These are phyloP conservation scores for Hassar affinis DNA, from an alignment of 2,113 vertebrate genomes.

Conservation along the genomic window DNA sequence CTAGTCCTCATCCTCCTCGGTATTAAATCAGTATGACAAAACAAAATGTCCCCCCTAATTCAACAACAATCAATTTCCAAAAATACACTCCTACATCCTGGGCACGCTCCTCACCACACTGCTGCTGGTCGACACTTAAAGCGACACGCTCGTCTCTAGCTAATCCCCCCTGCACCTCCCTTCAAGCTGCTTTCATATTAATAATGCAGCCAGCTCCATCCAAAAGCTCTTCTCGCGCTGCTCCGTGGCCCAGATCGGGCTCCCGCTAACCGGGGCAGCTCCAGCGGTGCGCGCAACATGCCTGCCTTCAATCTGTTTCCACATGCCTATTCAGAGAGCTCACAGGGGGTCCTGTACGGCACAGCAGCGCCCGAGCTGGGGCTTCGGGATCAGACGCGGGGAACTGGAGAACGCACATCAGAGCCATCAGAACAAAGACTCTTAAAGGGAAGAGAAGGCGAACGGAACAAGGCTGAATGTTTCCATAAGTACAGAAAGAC, in stretches of 20 bases:
- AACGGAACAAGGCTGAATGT: background rate
- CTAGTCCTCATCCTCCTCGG: too few relatives aligned
- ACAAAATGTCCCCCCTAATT: background rate
- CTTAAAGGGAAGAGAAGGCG: background rate
- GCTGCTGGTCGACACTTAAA: conserved; percentile 38
- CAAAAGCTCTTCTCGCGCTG: conserved; percentile 25
- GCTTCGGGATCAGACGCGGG: background rate
- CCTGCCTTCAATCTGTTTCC: conserved; percentile 78
- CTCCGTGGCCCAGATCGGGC: conserved; percentile 67
- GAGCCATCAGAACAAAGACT: background rate
- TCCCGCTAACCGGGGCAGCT: conserved; percentile 39
- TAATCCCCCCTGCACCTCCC: conserved; percentile 66
- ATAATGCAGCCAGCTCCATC: conserved; percentile 80
- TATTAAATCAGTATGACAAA: background rate
- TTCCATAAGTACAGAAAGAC: background rate
- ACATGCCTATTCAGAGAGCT: conserved; percentile 78
- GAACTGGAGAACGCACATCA: background rate
- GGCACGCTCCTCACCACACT: conserved; percentile 1
- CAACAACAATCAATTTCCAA: background rate
- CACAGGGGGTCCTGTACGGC: conserved; percentile 64
- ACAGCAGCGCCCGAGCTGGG: conserved; percentile 41
- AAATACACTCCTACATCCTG: background rate
- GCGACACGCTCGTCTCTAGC: conserved; percentile 36
- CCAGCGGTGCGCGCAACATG: conserved; percentile 54
- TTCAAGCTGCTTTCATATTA: conserved; percentile 82